Percentiles rank a stretch among this genome's conserved stretches.
Conservation (phyloP, 37 sponge, comb jelly and placozoan species). For the Dysidea cf. avara region DNA sequence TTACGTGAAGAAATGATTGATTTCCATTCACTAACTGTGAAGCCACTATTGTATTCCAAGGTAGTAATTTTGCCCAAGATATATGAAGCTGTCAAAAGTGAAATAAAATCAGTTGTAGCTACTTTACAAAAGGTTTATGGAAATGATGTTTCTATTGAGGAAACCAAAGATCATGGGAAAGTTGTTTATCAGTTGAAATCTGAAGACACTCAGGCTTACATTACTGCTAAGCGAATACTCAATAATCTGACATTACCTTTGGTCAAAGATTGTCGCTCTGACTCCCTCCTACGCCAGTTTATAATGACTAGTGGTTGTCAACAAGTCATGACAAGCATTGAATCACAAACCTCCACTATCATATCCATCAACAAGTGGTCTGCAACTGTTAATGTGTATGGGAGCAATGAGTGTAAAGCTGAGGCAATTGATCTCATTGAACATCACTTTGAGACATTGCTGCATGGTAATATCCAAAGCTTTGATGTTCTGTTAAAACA, state of each 20-base stretch:
- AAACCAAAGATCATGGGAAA: neutral
- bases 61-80: neutral
- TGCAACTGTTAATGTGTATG: conserved; percentile 47
- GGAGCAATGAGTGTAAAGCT: conserved; percentile 13
- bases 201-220: conserved; percentile 37
- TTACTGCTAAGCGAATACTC: conserved; percentile 11
- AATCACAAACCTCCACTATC: conserved; percentile 9
- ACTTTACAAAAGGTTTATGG: neutral
- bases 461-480: neutral
- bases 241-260: conserved; percentile 23
- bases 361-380: neutral
- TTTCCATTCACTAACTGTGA: conserved; percentile 5
- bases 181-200: conserved; percentile 11
- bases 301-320: neutral
- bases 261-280: conserved; percentile 9
- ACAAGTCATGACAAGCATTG: conserved; percentile 13
- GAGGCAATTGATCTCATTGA: conserved; percentile 12
- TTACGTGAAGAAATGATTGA: conserved; percentile 6
- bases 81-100: conserved; percentile 7
- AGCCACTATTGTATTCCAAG: conserved; percentile 18
- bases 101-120: conserved; percentile 1
- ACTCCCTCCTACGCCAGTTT: conserved; percentile 17
- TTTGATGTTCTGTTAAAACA: conserved; percentile 23
- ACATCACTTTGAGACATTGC: neutral
- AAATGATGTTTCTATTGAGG: neutral